A percentile compares a stretch with the other conserved stretches of the same genome.
phyloP scores from a whole-genome alignment of 1,140 invertebrate species.

The Aporrectodea caliginosa region DNA sequence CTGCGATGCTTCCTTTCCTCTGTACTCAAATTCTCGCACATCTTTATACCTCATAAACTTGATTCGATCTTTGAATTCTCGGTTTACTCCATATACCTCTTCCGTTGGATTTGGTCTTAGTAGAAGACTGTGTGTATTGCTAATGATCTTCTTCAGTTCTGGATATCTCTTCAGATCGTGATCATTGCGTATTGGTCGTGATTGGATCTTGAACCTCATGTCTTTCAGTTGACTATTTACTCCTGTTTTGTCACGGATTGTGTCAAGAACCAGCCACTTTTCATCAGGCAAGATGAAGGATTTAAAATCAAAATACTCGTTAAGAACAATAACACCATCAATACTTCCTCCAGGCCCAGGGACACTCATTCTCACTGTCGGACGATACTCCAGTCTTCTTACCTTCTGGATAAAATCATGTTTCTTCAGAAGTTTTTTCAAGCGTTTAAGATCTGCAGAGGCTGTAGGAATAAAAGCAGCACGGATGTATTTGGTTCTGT shows the following conservation, averaged over 20 bases:
- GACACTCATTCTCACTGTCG: not conserved
- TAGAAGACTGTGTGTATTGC: not conserved
- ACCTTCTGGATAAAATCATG: not conserved
- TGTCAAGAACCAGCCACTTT: not conserved
- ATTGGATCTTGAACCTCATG: not conserved
- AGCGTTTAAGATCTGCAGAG: not conserved
- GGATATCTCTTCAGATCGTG: not conserved
- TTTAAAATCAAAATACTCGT: not conserved
- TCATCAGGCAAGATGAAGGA: not conserved
- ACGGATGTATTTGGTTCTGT: too few species aligned
- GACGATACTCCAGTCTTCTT: not conserved
- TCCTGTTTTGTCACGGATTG: not conserved
- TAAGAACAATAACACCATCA: not conserved
- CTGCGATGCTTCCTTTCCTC: not conserved
- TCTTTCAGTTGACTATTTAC: not conserved
- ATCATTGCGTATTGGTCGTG: not conserved
- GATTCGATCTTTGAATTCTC: not conserved
- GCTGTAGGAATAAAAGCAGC: not conserved
- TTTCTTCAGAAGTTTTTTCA: not conserved
- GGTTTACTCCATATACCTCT: not conserved
- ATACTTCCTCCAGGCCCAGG: not conserved
- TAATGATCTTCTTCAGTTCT: not conserved
- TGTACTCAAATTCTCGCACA: not conserved
- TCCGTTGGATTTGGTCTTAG: not conserved
- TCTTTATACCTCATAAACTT: not conserved